Conservation (phyloP, 2,113 vertebrate species). For the Zapornia atra region DNA sequence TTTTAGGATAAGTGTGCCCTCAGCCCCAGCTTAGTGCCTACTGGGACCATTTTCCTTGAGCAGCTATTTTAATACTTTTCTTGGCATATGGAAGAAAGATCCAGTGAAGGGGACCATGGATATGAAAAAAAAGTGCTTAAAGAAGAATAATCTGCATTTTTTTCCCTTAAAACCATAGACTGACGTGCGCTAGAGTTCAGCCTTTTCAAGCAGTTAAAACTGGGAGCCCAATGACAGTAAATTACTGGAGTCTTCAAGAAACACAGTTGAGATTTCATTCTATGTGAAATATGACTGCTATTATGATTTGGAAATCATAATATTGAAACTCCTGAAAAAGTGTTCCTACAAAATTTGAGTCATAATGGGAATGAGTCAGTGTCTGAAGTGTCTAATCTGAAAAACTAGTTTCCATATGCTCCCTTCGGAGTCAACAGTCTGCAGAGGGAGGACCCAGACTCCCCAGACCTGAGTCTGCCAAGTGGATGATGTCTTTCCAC, state of each 20-base stretch:
- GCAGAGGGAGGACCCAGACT: not conserved
- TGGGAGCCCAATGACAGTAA: not conserved
- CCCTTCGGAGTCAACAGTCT: not conserved
- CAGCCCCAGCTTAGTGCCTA: not conserved
- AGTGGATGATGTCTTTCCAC: not conserved
- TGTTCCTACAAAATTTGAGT: slow-evolving; percentile 7
- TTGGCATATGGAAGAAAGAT: not conserved
- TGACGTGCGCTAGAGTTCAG: not conserved
- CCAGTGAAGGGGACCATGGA: not conserved
- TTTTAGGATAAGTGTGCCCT: not conserved
- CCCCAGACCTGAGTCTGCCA: not conserved
- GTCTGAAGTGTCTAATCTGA: not conserved
- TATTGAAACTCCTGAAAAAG: slow-evolving; percentile 12
- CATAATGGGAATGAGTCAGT: not conserved
- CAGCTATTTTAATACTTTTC: not conserved
- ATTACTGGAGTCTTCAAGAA: not conserved
- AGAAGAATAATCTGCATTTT: not conserved
- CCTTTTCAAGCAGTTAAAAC: not conserved
- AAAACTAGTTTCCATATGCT: not conserved
- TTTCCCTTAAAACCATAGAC: not conserved
- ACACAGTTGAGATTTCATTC: not conserved
- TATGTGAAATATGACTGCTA: not conserved
- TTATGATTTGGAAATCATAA: slow-evolving; percentile 24
- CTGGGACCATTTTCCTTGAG: not conserved
- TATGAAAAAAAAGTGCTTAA: not conserved